Evolutionary conservation across 2,888 invertebrate genomes (phyloP), one percentile per base, ranked within the genome.

Genomic region (Polyommatus iphigenia): DNA sequence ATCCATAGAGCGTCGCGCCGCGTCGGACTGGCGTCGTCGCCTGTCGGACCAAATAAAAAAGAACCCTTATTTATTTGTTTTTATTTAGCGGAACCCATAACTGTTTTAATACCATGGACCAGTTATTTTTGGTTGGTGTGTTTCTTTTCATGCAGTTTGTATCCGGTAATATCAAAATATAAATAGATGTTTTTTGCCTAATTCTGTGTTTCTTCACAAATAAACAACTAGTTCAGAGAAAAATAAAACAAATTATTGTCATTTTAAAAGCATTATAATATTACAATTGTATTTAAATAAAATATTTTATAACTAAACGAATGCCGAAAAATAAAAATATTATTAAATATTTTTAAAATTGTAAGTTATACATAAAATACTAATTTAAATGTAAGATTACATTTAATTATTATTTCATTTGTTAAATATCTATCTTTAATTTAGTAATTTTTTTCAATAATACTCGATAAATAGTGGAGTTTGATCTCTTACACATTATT

Each of bases 391-490:
- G 32, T 32, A 32, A 32, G 32, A 32, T 2, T 32, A 32, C 32
- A 46, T 46, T 46, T 46, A 46, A 1, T 46, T 8, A 7, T 36
- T 36, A 7, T 36, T 36, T 36, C 6, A 36, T 36, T 36, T 36
- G 6, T 36, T 36, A 36, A 36, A 36, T n/a, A 20, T 6, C 6
- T n/a, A 7, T 41, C 59, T n/a, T 7, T n/a, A n/a, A 8, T n/a
- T 13, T 18, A 72, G 20, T 7, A 36, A 4, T 72, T 41, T 41
- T n/a, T 72, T 7, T n/a, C 3, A 15, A 4, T 13, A 54, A 20
- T 20, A 41, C 72, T 41, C n/a, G 6, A 41, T 41, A 20, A 36
- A 77, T 80, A 88, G 87, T 88, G 87, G 87, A 87, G 83, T 79
- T 76, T 79, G 80, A 84, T 86, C 87, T 86, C 87, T 86, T 83